These are phyloP conservation scores for Atethmia centrago DNA, from an alignment of 2,888 invertebrate species.

Conservation along the genomic window DNA sequence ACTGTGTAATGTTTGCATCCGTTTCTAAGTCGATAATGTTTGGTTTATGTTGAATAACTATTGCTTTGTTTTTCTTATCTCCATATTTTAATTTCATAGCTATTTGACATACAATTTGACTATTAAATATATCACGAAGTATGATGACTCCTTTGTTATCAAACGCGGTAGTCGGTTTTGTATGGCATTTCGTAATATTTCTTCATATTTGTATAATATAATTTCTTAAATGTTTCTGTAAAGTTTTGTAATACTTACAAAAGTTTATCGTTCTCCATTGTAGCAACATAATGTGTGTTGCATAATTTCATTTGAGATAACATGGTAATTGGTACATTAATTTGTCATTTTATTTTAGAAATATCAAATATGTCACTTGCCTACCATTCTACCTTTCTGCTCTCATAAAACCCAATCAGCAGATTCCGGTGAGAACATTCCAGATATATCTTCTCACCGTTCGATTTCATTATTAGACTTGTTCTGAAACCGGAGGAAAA, in stretches of 20 bases:
- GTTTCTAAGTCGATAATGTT: background rate
- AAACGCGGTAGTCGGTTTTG: slow-evolving; percentile 19
- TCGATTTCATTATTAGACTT: no score
- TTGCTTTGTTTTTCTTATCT: background rate
- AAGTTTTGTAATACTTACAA: background rate
- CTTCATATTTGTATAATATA: slow-evolving; percentile 7
- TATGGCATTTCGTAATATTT: slow-evolving; percentile 35
- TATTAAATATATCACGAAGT: slow-evolving; percentile 13
- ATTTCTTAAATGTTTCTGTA: slow-evolving; percentile 4
- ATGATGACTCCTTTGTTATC: slow-evolving; percentile 39
- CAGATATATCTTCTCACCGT: background rate
- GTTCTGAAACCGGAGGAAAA: no score
- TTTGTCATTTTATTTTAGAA: background rate
- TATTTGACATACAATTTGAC: slow-evolving; percentile 2
- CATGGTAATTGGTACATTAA: slow-evolving; percentile 3
- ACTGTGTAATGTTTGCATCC: background rate
- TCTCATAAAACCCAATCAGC: background rate
- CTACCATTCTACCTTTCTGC: background rate
- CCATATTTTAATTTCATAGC: slow-evolving; percentile 10
- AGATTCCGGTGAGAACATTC: background rate
- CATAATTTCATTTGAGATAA: slow-evolving; percentile 9
- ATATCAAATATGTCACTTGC: background rate
- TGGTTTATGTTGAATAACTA: background rate
- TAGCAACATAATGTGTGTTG: slow-evolving; percentile 46
- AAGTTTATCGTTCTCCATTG: slow-evolving; percentile 14